A percentile compares a stretch with the other conserved stretches of the same genome.
These are phyloP conservation scores for Glareola pratincola DNA, from an alignment of 2,113 vertebrate genomes.

Conservation along the genomic window DNA sequence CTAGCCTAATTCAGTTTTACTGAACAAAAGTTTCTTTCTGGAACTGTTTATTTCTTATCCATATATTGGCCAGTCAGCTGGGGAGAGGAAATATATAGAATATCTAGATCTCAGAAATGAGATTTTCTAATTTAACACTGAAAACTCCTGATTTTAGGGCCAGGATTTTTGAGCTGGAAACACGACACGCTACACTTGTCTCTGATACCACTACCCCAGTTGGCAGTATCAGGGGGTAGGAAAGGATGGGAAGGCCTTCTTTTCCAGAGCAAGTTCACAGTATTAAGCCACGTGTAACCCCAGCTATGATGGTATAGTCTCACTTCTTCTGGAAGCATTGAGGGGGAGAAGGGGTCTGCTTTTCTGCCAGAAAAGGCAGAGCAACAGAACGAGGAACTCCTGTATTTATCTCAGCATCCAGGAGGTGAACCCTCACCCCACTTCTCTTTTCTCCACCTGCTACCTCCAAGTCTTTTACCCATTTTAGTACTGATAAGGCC, in stretches of 20 bases:
- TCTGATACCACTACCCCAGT: background rate
- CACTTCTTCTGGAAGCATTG: background rate
- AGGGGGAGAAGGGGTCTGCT: background rate
- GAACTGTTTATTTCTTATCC: background rate
- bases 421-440: background rate
- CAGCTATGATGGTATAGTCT: background rate
- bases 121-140: background rate
- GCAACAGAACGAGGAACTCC: background rate
- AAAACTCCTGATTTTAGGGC: background rate
- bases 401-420: background rate
- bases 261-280: background rate
- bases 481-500: background rate
- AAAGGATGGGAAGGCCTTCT: background rate
- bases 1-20: background rate
- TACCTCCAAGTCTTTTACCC: background rate
- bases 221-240: background rate
- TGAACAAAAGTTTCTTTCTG: background rate
- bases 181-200: rapidly evolving
- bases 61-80: background rate
- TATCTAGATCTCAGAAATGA: background rate
- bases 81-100: background rate
- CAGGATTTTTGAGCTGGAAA: background rate
- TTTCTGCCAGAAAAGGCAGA: background rate
- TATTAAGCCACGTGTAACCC: background rate
- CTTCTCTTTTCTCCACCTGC: conserved; percentile 31